Conservation (phyloP, 1,140 invertebrate species). For the Musca vetustissima region DNA sequence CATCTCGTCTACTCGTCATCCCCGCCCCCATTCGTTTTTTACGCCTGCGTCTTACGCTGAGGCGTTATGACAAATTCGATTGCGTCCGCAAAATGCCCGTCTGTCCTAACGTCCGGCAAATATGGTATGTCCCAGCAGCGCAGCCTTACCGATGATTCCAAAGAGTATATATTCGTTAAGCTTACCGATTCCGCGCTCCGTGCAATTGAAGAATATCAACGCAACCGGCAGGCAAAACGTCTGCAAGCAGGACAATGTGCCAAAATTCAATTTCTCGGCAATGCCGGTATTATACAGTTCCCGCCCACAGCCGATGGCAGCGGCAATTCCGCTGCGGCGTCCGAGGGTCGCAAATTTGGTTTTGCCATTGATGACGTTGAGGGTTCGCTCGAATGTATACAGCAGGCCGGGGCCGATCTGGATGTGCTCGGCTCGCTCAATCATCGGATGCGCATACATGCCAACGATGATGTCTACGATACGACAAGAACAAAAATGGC, state of each 20-base stretch:
- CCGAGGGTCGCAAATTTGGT: conserved; percentile 45
- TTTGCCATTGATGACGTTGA: conserved; percentile 52
- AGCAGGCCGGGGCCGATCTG: conserved; percentile 69
- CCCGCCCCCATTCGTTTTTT: background rate
- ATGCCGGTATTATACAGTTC: conserved; percentile 53
- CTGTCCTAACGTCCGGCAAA: conserved; percentile 78
- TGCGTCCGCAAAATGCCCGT: conserved; percentile 77
- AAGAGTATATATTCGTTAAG: conserved; percentile 91
- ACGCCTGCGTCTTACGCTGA: conserved; percentile 4
- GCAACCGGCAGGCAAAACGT: conserved; percentile 62
- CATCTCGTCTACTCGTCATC: no score
- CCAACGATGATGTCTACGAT: conserved; percentile 93
- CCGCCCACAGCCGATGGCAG: conserved; percentile 35
- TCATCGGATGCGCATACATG: conserved; percentile 84
- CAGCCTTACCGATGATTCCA: conserved; percentile 76
- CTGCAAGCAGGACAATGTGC: conserved; percentile 63
- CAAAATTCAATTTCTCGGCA: conserved; percentile 48
- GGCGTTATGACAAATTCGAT: conserved; percentile 59
- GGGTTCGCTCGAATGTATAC: conserved; percentile 83
- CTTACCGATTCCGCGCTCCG: conserved; percentile 89
- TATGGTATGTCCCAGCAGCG: conserved; percentile 91
- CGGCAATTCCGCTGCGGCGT: no score
- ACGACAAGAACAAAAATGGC: conserved; percentile 87
- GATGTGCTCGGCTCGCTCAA: conserved; percentile 81
- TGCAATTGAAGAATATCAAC: conserved; percentile 86